These are phyloP conservation scores for Antheraea mylitta DNA, from an alignment of 1,140 invertebrate genomes.

Conservation along the genomic window DNA sequence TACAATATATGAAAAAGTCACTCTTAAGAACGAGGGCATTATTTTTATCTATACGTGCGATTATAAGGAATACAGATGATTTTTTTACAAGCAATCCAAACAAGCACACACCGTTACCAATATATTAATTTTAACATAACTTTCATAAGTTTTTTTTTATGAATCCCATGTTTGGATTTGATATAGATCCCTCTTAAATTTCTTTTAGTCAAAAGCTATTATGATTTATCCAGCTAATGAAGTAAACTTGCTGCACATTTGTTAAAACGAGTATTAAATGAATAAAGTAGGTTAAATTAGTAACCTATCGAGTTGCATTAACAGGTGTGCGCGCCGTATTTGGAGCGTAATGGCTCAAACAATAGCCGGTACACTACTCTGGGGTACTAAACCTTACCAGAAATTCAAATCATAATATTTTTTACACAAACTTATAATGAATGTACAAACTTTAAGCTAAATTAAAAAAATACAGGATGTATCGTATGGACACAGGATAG, in stretches of 20 bases:
- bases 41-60: too few species aligned
- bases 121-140: too few species aligned
- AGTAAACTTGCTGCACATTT: constrained; percentile 32
- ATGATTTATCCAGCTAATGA: neutral
- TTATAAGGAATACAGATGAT: too few species aligned
- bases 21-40: too few species aligned
- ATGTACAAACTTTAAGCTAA: neutral
- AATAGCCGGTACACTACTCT: constrained; percentile 56
- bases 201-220: neutral
- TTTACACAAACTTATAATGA: constrained; percentile 21
- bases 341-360: constrained; percentile 62
- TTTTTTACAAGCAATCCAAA: too few species aligned
- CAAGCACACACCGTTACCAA: too few species aligned
- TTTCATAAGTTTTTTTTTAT: too few species aligned
- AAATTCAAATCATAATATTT: constrained; percentile 66
- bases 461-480: neutral
- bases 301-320: constrained; percentile 59
- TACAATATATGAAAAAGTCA: too few species aligned
- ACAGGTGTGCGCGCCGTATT: constrained; percentile 73
- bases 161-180: neutral
- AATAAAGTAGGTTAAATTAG: constrained; percentile 60
- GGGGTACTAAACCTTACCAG: constrained; percentile 40
- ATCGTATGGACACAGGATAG: too few species aligned
- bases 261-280: constrained; percentile 26
- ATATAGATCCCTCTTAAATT: neutral